phyloP scores from a whole-genome alignment of 2,113 vertebrate genomes.

The Dolichallabes microphthalmus region DNA sequence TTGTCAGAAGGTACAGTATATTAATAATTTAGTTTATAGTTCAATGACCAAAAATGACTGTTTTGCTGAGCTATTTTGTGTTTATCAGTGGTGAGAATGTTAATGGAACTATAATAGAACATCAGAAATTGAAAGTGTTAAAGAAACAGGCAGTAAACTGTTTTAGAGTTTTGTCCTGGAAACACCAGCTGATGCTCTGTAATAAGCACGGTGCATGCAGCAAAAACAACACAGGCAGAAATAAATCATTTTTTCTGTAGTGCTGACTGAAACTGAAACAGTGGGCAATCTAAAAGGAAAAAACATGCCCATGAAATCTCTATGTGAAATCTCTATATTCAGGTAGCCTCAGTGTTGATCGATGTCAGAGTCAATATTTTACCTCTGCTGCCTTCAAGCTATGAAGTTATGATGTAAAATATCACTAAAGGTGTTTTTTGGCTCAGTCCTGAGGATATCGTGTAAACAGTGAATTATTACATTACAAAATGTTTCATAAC shows the following conservation, averaged over 20 bases:
- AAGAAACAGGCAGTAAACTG: not conserved
- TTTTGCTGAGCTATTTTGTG: not conserved
- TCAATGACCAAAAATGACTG: not conserved
- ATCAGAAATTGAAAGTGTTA: not conserved
- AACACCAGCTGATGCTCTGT: not conserved
- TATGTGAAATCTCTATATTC: not conserved
- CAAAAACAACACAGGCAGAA: not conserved
- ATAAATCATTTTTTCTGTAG: not conserved
- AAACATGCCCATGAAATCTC: not conserved
- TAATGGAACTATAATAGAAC: not conserved
- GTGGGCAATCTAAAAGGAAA: not conserved
- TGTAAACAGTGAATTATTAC: not conserved
- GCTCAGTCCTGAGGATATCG: not conserved
- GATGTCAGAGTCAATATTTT: too few species aligned
- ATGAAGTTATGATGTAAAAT: not conserved
- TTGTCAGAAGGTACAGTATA: too few species aligned
- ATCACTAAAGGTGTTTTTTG: not conserved
- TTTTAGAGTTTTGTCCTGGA: not conserved
- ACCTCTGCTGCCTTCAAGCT: too few species aligned
- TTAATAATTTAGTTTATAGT: not conserved
- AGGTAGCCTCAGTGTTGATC: not conserved
- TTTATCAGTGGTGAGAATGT: not conserved
- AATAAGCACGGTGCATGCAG: not conserved
- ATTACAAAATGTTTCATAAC: not conserved
- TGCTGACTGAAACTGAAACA: not conserved